A percentile compares a stretch with the other conserved stretches of the same genome.
These are phyloP conservation scores for Panonychus citri DNA, from an alignment of 1,140 invertebrate genomes.

Conservation along the genomic window DNA sequence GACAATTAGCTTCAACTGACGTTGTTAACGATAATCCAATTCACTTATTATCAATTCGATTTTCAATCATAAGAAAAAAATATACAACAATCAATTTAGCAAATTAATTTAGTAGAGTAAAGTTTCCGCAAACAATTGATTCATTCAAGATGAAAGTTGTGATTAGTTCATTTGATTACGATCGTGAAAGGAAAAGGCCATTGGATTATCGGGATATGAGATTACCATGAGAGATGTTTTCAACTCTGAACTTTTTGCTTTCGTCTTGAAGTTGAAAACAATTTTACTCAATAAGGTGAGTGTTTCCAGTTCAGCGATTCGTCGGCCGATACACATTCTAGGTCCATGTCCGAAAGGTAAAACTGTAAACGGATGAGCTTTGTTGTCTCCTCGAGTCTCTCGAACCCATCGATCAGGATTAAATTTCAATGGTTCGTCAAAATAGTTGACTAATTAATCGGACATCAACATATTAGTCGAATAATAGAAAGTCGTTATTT, in stretches of 20 bases:
- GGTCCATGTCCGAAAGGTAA: conserved; percentile 23
- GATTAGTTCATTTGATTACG: too few relatives aligned
- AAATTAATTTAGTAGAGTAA: too few relatives aligned
- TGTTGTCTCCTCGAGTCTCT: conserved; percentile 23
- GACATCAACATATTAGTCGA: too few relatives aligned
- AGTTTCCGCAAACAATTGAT: too few relatives aligned
- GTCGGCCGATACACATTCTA: conserved; percentile 25
- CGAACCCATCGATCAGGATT: conserved; percentile 46
- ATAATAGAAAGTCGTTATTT: too few relatives aligned
- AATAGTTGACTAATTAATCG: conserved; percentile 38
- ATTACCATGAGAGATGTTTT: conserved; percentile 18
- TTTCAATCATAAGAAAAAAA: too few relatives aligned
- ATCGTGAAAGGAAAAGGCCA: conserved; percentile 22
- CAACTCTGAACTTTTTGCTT: too few relatives aligned
- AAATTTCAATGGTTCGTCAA: conserved; percentile 41
- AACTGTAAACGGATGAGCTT: conserved; percentile 24
- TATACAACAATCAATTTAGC: too few relatives aligned
- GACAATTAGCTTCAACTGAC: too few relatives aligned
- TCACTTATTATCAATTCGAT: too few relatives aligned
- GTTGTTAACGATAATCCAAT: too few relatives aligned
- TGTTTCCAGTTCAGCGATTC: conserved; percentile 33
- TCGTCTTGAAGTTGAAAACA: conserved; percentile 18
- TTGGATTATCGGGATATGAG: conserved; percentile 19
- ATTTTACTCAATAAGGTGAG: not conserved
- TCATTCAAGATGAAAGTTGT: too few relatives aligned